Percentiles rank a stretch among this genome's conserved stretches.
Conservation (phyloP, 2,888 invertebrate species). For the Julus scanicus region DNA sequence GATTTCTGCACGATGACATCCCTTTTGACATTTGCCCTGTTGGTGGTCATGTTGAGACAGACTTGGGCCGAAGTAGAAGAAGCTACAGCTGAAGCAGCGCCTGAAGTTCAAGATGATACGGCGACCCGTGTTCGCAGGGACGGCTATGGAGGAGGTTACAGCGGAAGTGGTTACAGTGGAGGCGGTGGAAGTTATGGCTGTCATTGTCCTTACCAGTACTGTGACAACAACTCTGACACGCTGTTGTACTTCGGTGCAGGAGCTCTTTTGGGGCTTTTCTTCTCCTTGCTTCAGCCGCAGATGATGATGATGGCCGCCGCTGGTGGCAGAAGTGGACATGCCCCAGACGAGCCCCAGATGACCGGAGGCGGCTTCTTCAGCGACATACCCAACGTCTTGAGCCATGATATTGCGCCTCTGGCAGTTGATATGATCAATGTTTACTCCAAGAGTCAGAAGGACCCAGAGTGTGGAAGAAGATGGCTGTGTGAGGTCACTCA, state of each 20-base stretch:
- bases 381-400: conserved; percentile 32
- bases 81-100: no score
- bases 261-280: conserved; percentile 53
- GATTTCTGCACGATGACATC: not conserved
- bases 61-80: not conserved
- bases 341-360: not conserved
- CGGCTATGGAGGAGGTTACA: conserved; percentile 44
- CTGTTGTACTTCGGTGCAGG: conserved; percentile 55
- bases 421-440: conserved; percentile 54
- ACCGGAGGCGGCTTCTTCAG: not conserved
- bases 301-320: not conserved
- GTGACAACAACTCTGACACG: conserved; percentile 50
- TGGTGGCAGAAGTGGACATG: not conserved
- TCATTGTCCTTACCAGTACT: conserved; percentile 54
- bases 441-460: conserved; percentile 51
- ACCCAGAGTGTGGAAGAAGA: conserved; percentile 48
- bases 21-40: not conserved
- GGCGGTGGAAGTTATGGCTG: conserved; percentile 52
- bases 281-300: conserved; percentile 52
- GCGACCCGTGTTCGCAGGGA: not conserved
- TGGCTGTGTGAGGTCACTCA: conserved; percentile 55
- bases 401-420: conserved; percentile 50
- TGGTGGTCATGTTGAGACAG: not conserved
- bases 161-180: not conserved
- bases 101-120: no score